Percentiles rank a stretch among this genome's conserved stretches.
These are phyloP conservation scores for Folsomia manolachei DNA, from an alignment of 2,888 invertebrate genomes.

Conservation along the genomic window DNA sequence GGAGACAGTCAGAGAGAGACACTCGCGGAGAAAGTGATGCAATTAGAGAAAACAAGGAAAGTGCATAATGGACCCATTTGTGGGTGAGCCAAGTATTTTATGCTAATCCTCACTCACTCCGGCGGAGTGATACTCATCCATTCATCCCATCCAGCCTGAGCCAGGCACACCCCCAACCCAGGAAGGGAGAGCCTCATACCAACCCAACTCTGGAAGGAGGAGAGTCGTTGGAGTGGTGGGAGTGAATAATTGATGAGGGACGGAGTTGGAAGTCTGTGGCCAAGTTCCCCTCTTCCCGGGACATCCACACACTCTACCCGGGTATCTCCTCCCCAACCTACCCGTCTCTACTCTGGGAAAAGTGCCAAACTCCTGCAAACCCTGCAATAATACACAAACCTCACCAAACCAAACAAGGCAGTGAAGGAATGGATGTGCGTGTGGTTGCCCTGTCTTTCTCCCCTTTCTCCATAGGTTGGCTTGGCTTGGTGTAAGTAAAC, in stretches of 20 bases:
- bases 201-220: not conserved
- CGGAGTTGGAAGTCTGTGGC: not conserved
- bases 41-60: slow-evolving; percentile 6
- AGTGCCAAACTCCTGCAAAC: too few relatives aligned
- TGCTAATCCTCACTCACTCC: not conserved
- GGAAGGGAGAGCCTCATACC: not conserved
- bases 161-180: not conserved
- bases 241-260: slow-evolving; percentile 5
- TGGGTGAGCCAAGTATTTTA: not conserved
- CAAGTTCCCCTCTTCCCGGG: too few relatives aligned
- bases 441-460: not conserved
- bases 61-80: not conserved
- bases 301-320: not conserved
- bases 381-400: too few relatives aligned
- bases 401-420: too few relatives aligned
- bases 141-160: not conserved
- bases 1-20: not conserved
- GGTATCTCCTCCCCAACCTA: not conserved
- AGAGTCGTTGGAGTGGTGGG: not conserved
- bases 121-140: too few relatives aligned
- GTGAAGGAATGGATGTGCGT: not conserved
- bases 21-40: not conserved
- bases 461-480: not conserved
- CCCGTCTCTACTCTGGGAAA: too few relatives aligned
- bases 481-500: too few relatives aligned